These are phyloP conservation scores for Tubiluchus corallicola DNA, from an alignment of 2,888 invertebrate genomes.

Conservation along the genomic window DNA sequence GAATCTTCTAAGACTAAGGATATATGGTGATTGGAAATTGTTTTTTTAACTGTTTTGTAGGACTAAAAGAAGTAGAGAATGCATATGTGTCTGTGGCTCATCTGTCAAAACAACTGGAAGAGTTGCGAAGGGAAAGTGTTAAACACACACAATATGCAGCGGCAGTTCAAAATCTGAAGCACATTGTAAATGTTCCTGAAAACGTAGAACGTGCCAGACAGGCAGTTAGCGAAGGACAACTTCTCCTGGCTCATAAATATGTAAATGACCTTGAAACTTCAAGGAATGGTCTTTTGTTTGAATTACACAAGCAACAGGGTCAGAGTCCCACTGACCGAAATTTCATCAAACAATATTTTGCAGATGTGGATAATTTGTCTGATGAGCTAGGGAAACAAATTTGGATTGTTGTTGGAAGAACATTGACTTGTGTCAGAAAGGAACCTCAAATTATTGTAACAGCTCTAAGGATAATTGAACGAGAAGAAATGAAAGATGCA, in stretches of 20 bases:
- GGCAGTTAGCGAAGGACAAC: constrained; percentile 81
- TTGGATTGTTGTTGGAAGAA: constrained; percentile 65
- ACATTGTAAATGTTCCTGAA: constrained; percentile 91
- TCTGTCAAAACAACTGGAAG: constrained; percentile 56
- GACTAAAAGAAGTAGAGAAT: constrained; percentile 54
- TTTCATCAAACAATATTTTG: constrained; percentile 66
- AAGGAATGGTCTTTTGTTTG: constrained; percentile 80
- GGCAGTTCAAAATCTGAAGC: constrained; percentile 90
- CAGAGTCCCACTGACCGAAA: constrained; percentile 34
- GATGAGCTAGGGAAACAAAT: constrained; percentile 74
- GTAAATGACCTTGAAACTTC: constrained; percentile 89
- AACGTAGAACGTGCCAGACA: constrained; percentile 84
- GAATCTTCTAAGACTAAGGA: too few species aligned
- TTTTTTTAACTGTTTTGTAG: constrained; percentile 28
- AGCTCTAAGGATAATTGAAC: constrained; percentile 79
- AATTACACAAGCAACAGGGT: constrained; percentile 77
- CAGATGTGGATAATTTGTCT: constrained; percentile 78
- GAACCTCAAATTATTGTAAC: constrained; percentile 70
- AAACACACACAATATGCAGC: constrained; percentile 88
- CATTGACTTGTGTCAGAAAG: constrained; percentile 78
- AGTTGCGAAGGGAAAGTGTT: constrained; percentile 76
- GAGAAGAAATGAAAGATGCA: constrained; percentile 85
- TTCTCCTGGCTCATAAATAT: constrained; percentile 74
- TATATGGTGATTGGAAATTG: too few species aligned
- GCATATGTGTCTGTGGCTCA: constrained; percentile 55